Conservation (phyloP, 2,113 vertebrate genomes). For the Galemys pyrenaicus region DNA sequence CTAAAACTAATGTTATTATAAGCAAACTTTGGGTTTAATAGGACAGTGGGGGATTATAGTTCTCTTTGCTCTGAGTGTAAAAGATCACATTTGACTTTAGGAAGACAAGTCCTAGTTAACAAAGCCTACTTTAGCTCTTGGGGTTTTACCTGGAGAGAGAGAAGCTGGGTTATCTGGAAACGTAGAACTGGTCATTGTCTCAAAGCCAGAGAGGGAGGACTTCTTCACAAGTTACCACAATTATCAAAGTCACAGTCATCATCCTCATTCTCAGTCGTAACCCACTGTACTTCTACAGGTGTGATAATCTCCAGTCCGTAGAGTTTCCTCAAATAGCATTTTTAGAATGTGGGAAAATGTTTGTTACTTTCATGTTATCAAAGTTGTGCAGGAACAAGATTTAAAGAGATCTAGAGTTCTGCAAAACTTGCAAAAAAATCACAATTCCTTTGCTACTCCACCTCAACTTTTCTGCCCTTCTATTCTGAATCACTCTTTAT, state of each 20-base stretch:
- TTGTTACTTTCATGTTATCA: background rate
- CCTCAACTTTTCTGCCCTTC: background rate
- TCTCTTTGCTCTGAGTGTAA: constrained; percentile 8
- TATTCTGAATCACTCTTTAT: background rate
- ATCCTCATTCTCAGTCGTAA: background rate
- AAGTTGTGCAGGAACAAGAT: background rate
- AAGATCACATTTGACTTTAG: background rate
- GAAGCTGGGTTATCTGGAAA: background rate
- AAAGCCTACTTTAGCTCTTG: background rate
- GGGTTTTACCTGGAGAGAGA: background rate
- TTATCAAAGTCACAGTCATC: background rate
- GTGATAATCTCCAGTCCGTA: background rate
- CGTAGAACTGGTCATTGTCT: background rate
- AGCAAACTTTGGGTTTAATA: constrained; percentile 6
- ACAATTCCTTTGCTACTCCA: background rate
- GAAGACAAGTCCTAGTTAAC: background rate
- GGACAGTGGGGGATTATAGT: background rate
- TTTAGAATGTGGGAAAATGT: background rate
- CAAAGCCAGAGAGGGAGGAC: background rate
- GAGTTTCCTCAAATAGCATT: background rate
- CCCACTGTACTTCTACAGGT: background rate
- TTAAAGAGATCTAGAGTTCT: background rate
- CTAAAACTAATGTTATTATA: constrained; percentile 52
- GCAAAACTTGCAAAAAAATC: background rate
- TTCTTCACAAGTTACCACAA: background rate